Base-by-base conservation (phyloP, 2,113 vertebrate species). In the Alaudala cheleensis region DNA sequence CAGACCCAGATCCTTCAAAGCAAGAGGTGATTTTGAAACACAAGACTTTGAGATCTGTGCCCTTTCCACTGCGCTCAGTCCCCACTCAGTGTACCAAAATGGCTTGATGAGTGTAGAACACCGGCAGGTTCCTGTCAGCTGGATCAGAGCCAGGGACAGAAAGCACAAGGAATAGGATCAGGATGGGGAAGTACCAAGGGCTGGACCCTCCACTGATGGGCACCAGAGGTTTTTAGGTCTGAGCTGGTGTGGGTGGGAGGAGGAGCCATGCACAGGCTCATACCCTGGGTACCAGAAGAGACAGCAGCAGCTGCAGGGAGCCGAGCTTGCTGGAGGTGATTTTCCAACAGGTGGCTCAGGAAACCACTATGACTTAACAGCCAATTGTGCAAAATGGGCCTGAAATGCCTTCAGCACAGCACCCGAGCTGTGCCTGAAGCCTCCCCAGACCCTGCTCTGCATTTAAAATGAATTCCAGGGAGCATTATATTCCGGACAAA, bases 381-480 rank as follows among this genome's bases (percentile, higher is more conserved):
- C 33, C 56, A 74, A 18, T 62, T 83, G 72, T 62, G 83, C 64
- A 73, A 80, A 93, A 74, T 0, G 3, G 67, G 33, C 34, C 67
- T 50, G 29, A 88, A 76, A 82, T 50, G 82, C 58, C 79, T 66
- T 50, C 33, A 77, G 64, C 64, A 74, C 14, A 91, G 62, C 58
- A 86, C 51, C 80, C 6, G 2, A 93, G 76, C 76, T 53, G 45
- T 24, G 64, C 80, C 88, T 44, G 56, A 73, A 93, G 83, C 81
- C 79, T 92, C 47, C 67, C 58, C 58, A 93, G 85, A 88, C 85
- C 85, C 82, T 92, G 49, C 76, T 93, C 93, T 92, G 94, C 92
- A 92, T 94, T 94, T 95, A 93, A 94, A 90, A 96, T 86, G 12
- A 88, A 94, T 97, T 97, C 90, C 88, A 93, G 40, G 51, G 51